Percentiles rank a stretch among this genome's conserved stretches.
phyloP scores from a whole-genome alignment of 2,113 vertebrate genomes.

The Hyla sarda region DNA sequence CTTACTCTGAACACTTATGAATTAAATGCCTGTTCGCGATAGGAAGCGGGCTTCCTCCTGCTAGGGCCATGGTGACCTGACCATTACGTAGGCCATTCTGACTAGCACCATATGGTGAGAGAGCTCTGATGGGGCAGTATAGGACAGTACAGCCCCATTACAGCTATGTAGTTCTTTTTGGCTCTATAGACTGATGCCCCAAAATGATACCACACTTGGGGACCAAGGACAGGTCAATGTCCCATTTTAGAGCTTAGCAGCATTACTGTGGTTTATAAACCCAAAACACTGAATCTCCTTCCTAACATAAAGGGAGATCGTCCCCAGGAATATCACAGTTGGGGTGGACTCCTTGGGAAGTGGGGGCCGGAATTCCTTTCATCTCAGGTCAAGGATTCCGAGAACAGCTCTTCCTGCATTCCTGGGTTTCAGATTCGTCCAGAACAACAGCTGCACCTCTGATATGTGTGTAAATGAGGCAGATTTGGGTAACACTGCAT shows the following conservation, averaged over 20 bases:
- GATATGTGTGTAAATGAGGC: constrained; percentile 51
- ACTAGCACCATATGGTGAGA: too few relatives aligned
- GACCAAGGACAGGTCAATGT: neutral
- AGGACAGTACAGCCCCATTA: too few relatives aligned
- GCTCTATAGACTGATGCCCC: too few relatives aligned
- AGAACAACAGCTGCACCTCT: neutral
- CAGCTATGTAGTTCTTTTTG: too few relatives aligned
- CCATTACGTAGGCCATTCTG: too few relatives aligned
- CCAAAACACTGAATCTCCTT: neutral
- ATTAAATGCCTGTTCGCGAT: too few relatives aligned
- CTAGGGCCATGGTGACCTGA: too few relatives aligned
- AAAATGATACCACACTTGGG: too few relatives aligned
- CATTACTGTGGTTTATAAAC: neutral
- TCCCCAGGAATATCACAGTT: neutral
- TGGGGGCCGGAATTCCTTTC: constrained; percentile 26
- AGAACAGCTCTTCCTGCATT: neutral
- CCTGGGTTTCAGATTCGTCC: neutral
- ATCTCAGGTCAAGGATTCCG: constrained; percentile 34
- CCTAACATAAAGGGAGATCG: neutral
- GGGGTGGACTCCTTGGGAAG: neutral
- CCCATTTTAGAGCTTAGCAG: too few relatives aligned
- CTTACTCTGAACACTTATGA: too few relatives aligned
- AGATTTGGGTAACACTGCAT: neutral
- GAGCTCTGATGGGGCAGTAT: too few relatives aligned
- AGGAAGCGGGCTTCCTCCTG: too few relatives aligned